phyloP scores from a whole-genome alignment of 2,797 vertebrate genomes.

The Heteromormyrus szaboi region DNA sequence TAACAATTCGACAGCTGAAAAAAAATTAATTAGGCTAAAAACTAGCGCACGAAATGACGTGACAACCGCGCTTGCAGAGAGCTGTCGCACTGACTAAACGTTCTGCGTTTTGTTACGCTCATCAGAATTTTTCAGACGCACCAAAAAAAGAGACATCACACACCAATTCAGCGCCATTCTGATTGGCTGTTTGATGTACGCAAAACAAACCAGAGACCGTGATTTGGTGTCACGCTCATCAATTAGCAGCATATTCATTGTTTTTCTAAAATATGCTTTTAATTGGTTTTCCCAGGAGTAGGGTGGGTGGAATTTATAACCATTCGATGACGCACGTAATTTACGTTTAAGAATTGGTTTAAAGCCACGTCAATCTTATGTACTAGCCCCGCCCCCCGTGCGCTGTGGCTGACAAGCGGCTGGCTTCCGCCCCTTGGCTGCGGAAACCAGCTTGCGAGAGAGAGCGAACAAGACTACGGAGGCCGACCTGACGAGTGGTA shows the following conservation, averaged over 20 bases:
- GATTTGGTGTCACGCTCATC: conserved; percentile 25
- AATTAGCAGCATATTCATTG: conserved; percentile 24
- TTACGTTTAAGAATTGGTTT: conserved; percentile 27
- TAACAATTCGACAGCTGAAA: not conserved
- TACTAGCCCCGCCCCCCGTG: not conserved
- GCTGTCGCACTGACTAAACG: not conserved
- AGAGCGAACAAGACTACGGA: conserved; percentile 15
- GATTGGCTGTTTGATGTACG: conserved; percentile 10
- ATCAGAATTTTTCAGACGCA: not conserved
- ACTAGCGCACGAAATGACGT: not conserved
- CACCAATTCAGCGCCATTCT: not conserved
- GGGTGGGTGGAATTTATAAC: conserved; percentile 24
- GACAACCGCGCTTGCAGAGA: not conserved
- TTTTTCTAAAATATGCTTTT: conserved; percentile 26
- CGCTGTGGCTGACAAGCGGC: conserved; percentile 36
- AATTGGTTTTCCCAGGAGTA: conserved; percentile 36
- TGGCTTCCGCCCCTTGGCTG: conserved; percentile 45
- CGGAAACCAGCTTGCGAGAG: conserved; percentile 37
- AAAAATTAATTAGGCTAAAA: not conserved
- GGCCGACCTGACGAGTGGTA: conserved; percentile 16
- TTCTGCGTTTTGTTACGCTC: not conserved
- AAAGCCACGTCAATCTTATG: not conserved
- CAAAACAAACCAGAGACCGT: conserved; percentile 11
- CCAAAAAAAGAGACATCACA: not conserved
- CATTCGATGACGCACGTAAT: conserved; percentile 20